Evolutionary conservation across 1,140 invertebrate species (phyloP), one percentile per base, ranked within the genome.

Genomic region (Drepana arcuata): DNA sequence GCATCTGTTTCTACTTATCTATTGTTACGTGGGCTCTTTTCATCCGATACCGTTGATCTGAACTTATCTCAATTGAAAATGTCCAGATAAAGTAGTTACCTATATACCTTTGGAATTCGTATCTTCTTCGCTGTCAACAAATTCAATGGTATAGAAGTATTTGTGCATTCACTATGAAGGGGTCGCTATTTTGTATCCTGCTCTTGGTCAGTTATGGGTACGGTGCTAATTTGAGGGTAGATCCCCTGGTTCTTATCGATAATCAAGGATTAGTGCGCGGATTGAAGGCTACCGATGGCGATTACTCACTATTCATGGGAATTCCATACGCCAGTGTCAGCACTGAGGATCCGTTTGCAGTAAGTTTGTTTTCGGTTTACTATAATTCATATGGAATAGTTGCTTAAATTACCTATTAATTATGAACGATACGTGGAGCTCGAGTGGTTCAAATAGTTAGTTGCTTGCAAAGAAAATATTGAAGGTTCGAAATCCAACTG

Each of bases 251-350:
- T 14, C 18, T 75, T 7, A 68, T 66, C n/a, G 54, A 50, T 9
- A 48, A 57, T 7, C 72, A 81, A 47, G 77, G 77, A 10, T 34
- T 81, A 14, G 62, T 81, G n/a, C 57, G 59, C 52, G 77, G 77
- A 9, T 38, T 62, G 14, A 73, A 49, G 42, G 68, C 72, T 1
- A 50, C 48, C 14, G 67, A 81, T 56, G 69, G 67, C 10, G 64
- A 59, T 16, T 81, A 75, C 15, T 73, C 74, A 0, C 47, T 44
- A 18, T 81, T 81, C 43, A 36, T 77, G 14, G 77, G 74, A 25
- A 61, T 81, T 25, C 77, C 77, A 2, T 81, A 77, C 25, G 77
- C 74, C 7, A 21, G 47, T 30, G 62, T 81, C 11, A 67, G 79
- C 26, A 34, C 41, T 14, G 42, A 57, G 14, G 64, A 81, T 41